Percentiles rank a stretch among this genome's conserved stretches.
These are phyloP conservation scores for Acanthoscelides obtectus DNA, from an alignment of 2,888 invertebrate species.

Conservation along the genomic window DNA sequence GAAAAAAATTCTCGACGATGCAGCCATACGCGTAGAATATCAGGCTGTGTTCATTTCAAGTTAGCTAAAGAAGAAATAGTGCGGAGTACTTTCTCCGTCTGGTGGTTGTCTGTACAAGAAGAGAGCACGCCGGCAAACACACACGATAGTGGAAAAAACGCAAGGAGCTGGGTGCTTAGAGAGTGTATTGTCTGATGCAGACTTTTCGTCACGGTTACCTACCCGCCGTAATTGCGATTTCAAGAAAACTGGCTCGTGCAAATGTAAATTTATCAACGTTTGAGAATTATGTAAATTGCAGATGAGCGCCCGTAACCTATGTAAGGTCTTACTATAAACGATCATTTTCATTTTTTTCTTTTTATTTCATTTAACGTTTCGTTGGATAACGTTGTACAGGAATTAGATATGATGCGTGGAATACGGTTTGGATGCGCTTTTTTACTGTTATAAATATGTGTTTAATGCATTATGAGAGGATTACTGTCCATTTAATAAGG, in stretches of 20 bases:
- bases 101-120: not conserved
- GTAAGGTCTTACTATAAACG: conserved; percentile 7
- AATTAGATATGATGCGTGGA: not conserved
- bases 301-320: conserved; percentile 13
- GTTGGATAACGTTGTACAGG: not conserved
- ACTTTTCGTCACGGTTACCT: conserved; percentile 18
- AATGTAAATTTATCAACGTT: conserved; percentile 16
- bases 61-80: not conserved
- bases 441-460: not conserved
- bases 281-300: not conserved
- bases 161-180: not conserved
- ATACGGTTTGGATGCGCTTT: not conserved
- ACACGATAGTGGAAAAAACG: not conserved
- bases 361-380: not conserved
- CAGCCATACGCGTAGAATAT: too few species aligned
- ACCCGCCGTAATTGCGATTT: conserved; percentile 20
- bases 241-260: conserved; percentile 22
- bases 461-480: too few species aligned
- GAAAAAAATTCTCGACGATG: too few species aligned
- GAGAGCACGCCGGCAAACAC: not conserved
- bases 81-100: not conserved
- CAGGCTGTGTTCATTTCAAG: too few species aligned
- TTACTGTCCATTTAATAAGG: too few species aligned
- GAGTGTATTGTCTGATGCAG: not conserved
- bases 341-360: not conserved